phyloP scores from a whole-genome alignment of 2,113 vertebrate species.

The Saguinus midas region DNA sequence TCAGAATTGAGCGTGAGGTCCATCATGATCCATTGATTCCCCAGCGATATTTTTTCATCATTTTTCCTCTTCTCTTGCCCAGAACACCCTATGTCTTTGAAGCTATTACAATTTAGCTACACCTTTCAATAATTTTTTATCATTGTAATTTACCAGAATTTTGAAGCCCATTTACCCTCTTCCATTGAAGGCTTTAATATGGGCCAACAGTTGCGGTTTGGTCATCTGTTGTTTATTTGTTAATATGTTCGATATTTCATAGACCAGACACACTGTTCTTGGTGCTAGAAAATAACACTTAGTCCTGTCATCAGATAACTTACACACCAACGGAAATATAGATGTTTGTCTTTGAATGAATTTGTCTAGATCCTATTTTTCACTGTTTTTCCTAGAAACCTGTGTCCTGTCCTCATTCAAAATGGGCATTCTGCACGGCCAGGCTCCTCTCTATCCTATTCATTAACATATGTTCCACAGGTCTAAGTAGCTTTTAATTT shows the following conservation, averaged over 20 bases:
- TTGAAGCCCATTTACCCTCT: neutral
- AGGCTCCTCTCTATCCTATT: neutral
- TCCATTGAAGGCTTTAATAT: neutral
- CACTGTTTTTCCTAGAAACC: neutral
- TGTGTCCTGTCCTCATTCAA: neutral
- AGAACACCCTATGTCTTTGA: neutral
- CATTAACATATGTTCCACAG: neutral
- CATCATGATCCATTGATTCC: rapidly evolving
- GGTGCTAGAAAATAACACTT: neutral
- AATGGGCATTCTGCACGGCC: rapidly evolving
- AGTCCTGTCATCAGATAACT: neutral
- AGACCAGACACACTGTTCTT: neutral
- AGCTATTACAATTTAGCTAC: neutral
- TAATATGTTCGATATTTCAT: neutral
- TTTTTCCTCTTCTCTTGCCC: neutral
- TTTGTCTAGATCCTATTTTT: neutral
- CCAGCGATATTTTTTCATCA: rapidly evolving
- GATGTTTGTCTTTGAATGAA: neutral
- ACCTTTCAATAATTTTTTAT: neutral
- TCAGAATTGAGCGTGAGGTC: too few relatives aligned
- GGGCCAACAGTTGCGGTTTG: neutral
- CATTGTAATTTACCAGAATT: neutral
- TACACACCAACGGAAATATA: neutral
- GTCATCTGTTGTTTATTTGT: neutral
- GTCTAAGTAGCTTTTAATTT: neutral